Percentiles rank a stretch among this genome's conserved stretches.
These are phyloP conservation scores for Sitta carolinensis DNA, from an alignment of 2,797 vertebrate genomes.

Conservation along the genomic window DNA sequence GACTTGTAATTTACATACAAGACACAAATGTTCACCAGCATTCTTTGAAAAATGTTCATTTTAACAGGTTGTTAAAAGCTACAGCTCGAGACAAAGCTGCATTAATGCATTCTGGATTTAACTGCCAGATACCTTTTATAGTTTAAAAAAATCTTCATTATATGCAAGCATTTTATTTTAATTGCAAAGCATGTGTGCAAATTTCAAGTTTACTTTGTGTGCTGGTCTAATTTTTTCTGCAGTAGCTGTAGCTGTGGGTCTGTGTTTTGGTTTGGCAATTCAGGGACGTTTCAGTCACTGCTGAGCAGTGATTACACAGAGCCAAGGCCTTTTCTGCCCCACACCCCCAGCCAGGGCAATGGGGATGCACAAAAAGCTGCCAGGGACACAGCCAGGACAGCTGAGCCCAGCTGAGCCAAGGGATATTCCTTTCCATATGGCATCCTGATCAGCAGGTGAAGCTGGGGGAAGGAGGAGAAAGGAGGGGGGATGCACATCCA, in stretches of 20 bases:
- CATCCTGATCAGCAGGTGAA: rapidly evolving
- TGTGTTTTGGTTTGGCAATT: neutral
- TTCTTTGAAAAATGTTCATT: neutral
- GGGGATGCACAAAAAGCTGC: neutral
- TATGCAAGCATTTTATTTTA: neutral
- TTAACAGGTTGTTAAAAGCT: neutral
- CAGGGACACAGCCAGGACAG: neutral
- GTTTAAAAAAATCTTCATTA: neutral
- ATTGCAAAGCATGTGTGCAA: neutral
- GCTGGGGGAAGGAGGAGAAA: neutral
- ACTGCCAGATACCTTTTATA: neutral
- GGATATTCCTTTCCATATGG: neutral
- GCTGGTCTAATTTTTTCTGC: neutral
- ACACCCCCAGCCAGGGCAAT: neutral
- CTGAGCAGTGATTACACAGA: neutral
- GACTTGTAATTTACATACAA: neutral
- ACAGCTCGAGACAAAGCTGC: neutral
- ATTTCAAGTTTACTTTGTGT: neutral
- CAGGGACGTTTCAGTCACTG: neutral
- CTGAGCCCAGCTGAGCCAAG: neutral
- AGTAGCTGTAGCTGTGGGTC: neutral
- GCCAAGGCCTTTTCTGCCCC: neutral
- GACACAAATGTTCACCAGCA: neutral
- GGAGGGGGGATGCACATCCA: neutral
- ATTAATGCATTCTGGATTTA: neutral